These are phyloP conservation scores for Epiblema foenella DNA, from an alignment of 2,888 invertebrate species.

Conservation along the genomic window DNA sequence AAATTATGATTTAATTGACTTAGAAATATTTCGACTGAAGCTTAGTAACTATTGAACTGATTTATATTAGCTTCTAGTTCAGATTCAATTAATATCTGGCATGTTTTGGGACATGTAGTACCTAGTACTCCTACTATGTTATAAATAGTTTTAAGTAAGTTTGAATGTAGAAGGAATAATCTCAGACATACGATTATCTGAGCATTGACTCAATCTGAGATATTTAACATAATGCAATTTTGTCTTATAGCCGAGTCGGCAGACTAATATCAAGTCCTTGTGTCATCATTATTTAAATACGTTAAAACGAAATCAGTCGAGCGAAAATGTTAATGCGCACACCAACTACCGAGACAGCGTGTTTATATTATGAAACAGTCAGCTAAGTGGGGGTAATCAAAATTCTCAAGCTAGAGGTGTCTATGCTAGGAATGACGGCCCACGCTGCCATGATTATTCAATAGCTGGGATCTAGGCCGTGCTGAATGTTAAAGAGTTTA, in stretches of 20 bases:
- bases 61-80: background rate
- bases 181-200: too few relatives aligned
- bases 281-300: background rate
- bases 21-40: background rate
- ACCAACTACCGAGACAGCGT: background rate
- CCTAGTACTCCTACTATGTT: too few relatives aligned
- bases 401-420: constrained; percentile 54
- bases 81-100: background rate
- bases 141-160: too few relatives aligned
- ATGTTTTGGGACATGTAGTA: background rate
- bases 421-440: constrained; percentile 64
- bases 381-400: constrained; percentile 41
- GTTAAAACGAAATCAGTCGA: background rate
- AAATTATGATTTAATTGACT: background rate
- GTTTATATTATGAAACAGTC: constrained; percentile 41
- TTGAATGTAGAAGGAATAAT: too few relatives aligned
- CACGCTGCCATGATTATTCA: constrained; percentile 81
- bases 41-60: background rate
- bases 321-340: constrained; percentile 5
- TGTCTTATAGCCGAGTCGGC: background rate
- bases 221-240: background rate
- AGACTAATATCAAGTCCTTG: background rate
- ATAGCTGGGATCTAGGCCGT: constrained; percentile 70
- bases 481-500: constrained; percentile 73
- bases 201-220: background rate